Base-by-base conservation (phyloP, 2,888 invertebrate genomes). In the Troilus luridus region DNA sequence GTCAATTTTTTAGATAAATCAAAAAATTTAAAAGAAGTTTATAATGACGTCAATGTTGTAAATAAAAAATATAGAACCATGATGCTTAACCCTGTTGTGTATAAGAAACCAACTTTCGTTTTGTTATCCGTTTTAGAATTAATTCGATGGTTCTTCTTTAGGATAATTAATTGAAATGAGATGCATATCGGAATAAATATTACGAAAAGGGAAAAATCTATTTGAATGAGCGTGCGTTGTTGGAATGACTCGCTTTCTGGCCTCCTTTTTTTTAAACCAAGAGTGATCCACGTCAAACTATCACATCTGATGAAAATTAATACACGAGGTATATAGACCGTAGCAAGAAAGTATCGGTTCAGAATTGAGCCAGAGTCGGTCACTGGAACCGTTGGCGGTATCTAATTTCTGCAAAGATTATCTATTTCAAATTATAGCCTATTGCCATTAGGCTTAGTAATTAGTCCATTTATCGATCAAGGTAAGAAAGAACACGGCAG, bases 321-420 rank as follows among this genome's bases (percentile, higher is more conserved):
- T 77, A 41, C n/a, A 56, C 1, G n/a, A 19, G 11, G n/a, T 85
- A 85, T 56, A 8, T 85, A 85, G 85, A 85, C 85, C 85, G 85
- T 58, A n/a, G 11, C 56, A 85, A 58, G 85, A 85, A 85, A 85
- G 85, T 85, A 85, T 85, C 56, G 56, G 85, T 58, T 56, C 85
- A 41, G 72, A 77, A 77, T 77, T 3, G 41, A 77, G 72, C 6
- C 24, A 24, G 64, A 41, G 72, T 41, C 72, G 72, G 72, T 77
- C 72, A 19, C 24, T 17, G 72, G 17, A 77, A 77, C 72, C 27
- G 67, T 67, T 67, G 0, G 5, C 7, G 14, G n/a, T 7, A 12
- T 41, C 41, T 41, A 41, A 41, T 41, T 41, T 41, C 41, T 41
- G 41, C 41, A 41, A 41, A 41, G 41, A 41, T 41, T 41, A 41